Evolutionary conservation across 2,888 invertebrate species (phyloP).

Genomic region (Junonia oenone): DNA sequence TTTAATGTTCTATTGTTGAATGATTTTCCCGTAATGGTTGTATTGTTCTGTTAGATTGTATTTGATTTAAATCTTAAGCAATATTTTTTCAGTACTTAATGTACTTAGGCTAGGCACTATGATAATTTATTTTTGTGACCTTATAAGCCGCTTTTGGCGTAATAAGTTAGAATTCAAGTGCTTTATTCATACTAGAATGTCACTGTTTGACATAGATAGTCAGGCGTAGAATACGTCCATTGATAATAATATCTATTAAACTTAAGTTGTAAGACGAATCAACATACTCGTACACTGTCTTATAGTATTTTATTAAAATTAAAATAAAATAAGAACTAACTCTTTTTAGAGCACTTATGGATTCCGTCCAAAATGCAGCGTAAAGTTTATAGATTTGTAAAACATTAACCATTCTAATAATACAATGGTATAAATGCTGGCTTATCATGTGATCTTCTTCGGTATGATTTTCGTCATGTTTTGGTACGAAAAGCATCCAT

Average conservation of each 20-base stretch:
- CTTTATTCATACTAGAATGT: too few relatives aligned
- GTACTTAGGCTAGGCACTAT: background rate
- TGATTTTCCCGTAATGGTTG: constrained; percentile 13
- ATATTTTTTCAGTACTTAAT: constrained; percentile 5
- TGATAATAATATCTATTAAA: too few relatives aligned
- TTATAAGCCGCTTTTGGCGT: background rate
- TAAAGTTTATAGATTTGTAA: constrained; percentile 69
- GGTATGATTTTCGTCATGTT: constrained; percentile 55
- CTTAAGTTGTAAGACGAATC: too few relatives aligned
- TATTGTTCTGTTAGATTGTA: constrained; percentile 12
- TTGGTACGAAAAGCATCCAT: constrained; percentile 51
- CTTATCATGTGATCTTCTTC: constrained; percentile 45
- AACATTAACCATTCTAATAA: constrained; percentile 58
- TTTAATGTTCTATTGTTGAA: constrained; percentile 19
- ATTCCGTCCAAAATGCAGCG: constrained; percentile 62
- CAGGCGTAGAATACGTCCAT: too few relatives aligned
- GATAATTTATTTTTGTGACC: background rate
- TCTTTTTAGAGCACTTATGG: constrained; percentile 62
- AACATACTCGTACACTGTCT: too few relatives aligned
- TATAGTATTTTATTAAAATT: too few relatives aligned
- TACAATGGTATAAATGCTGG: constrained; percentile 57
- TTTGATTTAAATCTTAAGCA: constrained; percentile 10
- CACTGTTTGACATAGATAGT: too few relatives aligned
- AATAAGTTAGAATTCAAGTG: too few relatives aligned
- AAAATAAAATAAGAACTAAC: too few relatives aligned